Evolutionary conservation across 2,888 invertebrate genomes (phyloP).

Genomic region (Conistra vaccinii): DNA sequence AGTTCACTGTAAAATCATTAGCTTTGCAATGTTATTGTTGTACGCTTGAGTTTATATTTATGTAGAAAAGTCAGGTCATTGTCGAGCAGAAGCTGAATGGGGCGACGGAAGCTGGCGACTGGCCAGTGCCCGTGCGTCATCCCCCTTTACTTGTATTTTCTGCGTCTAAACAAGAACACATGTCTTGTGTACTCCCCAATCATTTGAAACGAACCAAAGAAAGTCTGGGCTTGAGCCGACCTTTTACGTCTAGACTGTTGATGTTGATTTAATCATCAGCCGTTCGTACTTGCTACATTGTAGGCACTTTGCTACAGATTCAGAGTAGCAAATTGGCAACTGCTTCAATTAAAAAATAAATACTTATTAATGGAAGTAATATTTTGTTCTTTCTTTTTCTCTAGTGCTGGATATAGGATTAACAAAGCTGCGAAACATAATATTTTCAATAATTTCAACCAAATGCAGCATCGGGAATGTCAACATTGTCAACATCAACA

Average conservation of each 20-base stretch:
- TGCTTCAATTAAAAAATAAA: conserved; percentile 16
- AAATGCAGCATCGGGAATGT: conserved; percentile 8
- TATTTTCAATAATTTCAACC: conserved; percentile 3
- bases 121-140: conserved; percentile 87
- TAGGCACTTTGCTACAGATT: background rate
- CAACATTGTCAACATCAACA: conserved; percentile 42
- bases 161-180: conserved; percentile 74
- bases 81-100: conserved; percentile 86
- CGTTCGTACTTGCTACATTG: conserved; percentile 1
- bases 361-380: background rate
- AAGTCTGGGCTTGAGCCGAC: conserved; percentile 25
- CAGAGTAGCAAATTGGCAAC: background rate
- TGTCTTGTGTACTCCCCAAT: conserved; percentile 55
- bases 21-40: conserved; percentile 46
- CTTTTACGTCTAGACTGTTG: conserved; percentile 30
- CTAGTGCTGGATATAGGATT: conserved; percentile 5
- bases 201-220: conserved; percentile 48
- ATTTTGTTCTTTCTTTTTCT: background rate
- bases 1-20: conserved; percentile 24
- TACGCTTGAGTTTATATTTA: conserved; percentile 67
- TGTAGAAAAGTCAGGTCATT: conserved; percentile 86
- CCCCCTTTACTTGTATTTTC: conserved; percentile 76
- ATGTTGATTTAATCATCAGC: conserved; percentile 4
- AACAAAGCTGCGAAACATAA: conserved; percentile 2
- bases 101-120: conserved; percentile 83